Evolutionary conservation across 2,888 invertebrate species (phyloP), one percentile per base, ranked within the genome.

Genomic region (Pandemis heparana): DNA sequence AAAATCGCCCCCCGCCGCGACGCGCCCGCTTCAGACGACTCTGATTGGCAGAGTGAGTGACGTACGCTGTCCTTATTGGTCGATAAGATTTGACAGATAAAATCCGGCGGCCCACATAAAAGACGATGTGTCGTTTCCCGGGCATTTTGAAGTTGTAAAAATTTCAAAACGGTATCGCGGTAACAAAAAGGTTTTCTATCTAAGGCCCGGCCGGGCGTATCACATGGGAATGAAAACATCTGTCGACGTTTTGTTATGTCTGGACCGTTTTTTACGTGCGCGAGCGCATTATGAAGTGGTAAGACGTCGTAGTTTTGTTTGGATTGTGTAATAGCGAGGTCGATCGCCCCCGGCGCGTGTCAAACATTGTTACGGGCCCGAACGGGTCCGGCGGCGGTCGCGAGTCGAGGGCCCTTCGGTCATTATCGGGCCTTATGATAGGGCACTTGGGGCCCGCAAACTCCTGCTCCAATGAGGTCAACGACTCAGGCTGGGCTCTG

Each of bases 51-150:
- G 89, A 89, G 85, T 91, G 94, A 94, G 92, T 94, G 94, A 94
- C 94, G 93, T 92, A 83, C 86, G 89, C 93, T 87, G 92, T 92
- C 93, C 93, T 89, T 92, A 92, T 92, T 90, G 92, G 92, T 89
- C 89, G 94, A 94, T 94, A 90, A 94, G 94, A 94, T 94, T 87
- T 90, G 90, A 91, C 89, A 87, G 93, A 92, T 93, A 93, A 92
- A 85, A 85, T 80, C 82, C 85, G 84, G 90, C 92, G 92, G 90
- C 85, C 82, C 87, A 90, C 88, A 89, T 93, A 88, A 92, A 92
- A 94, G 92, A 86, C 83, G 87, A 89, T 89, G 85, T 90, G 89
- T 92, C 92, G 84, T 86, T 87, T 85, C 87, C 85, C 84, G 84
- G 87, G 83, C 85, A 83, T 90, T 88, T 89, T 85, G 82, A 83